Evolutionary conservation across 2,888 invertebrate genomes (phyloP).

Genomic region (Ennomos erosarius): DNA sequence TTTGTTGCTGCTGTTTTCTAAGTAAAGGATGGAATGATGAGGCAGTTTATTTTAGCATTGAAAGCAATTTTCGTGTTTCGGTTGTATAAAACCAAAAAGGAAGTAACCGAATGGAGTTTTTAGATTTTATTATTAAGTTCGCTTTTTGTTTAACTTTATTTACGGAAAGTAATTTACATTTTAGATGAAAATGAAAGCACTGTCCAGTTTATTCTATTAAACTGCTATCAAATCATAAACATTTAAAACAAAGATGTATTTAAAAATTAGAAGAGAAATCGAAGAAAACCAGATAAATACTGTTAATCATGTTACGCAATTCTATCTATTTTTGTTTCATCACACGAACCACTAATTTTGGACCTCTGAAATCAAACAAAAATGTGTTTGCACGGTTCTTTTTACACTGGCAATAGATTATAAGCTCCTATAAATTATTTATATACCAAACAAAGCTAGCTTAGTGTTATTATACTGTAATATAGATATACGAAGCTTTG

Average conservation of each 20-base stretch:
- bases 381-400: slow-evolving; percentile 11
- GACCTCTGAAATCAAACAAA: slow-evolving; percentile 16
- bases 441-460: slow-evolving; percentile 47
- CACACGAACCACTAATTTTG: slow-evolving; percentile 7
- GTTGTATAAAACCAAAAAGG: too few species aligned
- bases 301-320: slow-evolving; percentile 23
- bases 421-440: slow-evolving; percentile 46
- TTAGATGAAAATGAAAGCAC: too few species aligned
- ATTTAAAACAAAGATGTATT: background rate
- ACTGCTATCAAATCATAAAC: too few species aligned
- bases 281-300: slow-evolving; percentile 15
- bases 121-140: too few species aligned
- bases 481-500: slow-evolving; percentile 50
- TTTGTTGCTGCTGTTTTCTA: slow-evolving; percentile 14
- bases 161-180: too few species aligned
- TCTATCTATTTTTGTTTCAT: slow-evolving; percentile 21
- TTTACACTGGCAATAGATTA: slow-evolving; percentile 29
- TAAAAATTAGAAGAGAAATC: background rate
- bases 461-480: slow-evolving; percentile 51
- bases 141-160: too few species aligned
- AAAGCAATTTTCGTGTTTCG: too few species aligned
- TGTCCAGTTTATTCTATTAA: too few species aligned
- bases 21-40: slow-evolving; percentile 3
- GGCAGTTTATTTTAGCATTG: too few species aligned
- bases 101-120: too few species aligned